These are phyloP conservation scores for Pipistrellus nathusii DNA, from an alignment of 2,797 vertebrate genomes.

Conservation along the genomic window DNA sequence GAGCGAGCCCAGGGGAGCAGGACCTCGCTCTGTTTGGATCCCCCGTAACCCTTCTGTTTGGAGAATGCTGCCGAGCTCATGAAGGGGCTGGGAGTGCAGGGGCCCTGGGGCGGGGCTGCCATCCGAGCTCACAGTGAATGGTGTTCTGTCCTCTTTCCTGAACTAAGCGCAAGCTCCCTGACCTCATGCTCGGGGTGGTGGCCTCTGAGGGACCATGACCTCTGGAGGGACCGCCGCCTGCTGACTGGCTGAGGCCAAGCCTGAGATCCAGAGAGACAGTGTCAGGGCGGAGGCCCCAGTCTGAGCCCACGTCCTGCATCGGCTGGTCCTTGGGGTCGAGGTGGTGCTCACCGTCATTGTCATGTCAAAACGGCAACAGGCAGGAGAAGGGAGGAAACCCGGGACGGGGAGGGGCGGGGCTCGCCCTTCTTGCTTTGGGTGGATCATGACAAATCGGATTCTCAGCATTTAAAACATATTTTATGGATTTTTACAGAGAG, in stretches of 20 bases:
- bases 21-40: background rate
- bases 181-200: background rate
- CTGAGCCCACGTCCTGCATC: no score
- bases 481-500: no score
- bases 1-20: background rate
- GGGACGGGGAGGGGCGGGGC: rapidly evolving
- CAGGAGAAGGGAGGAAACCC: background rate
- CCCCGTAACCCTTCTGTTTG: background rate
- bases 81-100: background rate
- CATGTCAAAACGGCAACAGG: rapidly evolving
- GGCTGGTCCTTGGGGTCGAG: background rate
- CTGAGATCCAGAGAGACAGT: background rate
- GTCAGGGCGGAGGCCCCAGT: background rate
- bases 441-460: background rate
- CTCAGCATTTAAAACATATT: background rate
- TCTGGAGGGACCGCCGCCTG: background rate
- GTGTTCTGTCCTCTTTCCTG: background rate
- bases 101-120: background rate
- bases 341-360: background rate
- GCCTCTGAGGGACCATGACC: background rate
- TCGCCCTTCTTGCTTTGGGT: background rate
- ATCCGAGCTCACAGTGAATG: conserved; percentile 16
- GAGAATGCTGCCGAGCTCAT: background rate
- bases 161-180: background rate
- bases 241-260: background rate